These are phyloP conservation scores for Actenoides lindsayi DNA, from an alignment of 2,113 vertebrate genomes.

Conservation along the genomic window DNA sequence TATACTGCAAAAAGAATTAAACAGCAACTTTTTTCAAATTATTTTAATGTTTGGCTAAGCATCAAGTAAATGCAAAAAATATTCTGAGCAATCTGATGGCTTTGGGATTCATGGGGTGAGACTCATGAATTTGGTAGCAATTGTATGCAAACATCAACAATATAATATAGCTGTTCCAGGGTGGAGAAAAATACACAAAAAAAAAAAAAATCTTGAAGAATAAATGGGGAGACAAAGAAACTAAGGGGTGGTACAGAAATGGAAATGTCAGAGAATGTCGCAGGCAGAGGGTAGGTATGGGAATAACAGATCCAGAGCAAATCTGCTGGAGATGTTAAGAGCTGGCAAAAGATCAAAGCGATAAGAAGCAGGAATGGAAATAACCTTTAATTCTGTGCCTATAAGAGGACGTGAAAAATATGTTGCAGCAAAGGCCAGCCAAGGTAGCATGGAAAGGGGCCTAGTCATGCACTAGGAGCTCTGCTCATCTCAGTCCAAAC, in stretches of 20 bases:
- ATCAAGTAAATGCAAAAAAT: not conserved
- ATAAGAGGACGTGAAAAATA: constrained; percentile 47
- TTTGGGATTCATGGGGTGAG: not conserved
- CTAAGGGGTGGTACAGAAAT: not conserved
- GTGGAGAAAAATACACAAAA: not conserved
- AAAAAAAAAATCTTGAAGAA: not conserved
- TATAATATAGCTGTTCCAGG: not conserved
- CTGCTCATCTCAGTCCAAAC: not conserved
- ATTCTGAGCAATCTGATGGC: not conserved
- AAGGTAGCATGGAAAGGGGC: constrained; percentile 62
- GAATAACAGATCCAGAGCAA: constrained; percentile 66
- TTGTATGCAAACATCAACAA: not conserved
- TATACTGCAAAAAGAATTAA: not conserved
- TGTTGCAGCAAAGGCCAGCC: constrained; percentile 60
- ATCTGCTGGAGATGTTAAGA: constrained; percentile 59
- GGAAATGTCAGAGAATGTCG: constrained; percentile 54
- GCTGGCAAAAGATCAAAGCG: constrained; percentile 64
- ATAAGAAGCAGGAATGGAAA: constrained; percentile 61
- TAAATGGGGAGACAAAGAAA: not conserved
- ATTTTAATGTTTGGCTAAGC: not conserved
- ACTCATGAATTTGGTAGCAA: not conserved
- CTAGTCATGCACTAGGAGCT: constrained; percentile 9
- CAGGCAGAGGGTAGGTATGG: constrained; percentile 43
- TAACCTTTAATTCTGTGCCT: constrained; percentile 65
- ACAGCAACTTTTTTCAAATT: not conserved